Percentiles rank a stretch among this genome's conserved stretches.
These are phyloP conservation scores for Drosophila malerkotliana DNA, from an alignment of 1,140 invertebrate species.

Conservation along the genomic window DNA sequence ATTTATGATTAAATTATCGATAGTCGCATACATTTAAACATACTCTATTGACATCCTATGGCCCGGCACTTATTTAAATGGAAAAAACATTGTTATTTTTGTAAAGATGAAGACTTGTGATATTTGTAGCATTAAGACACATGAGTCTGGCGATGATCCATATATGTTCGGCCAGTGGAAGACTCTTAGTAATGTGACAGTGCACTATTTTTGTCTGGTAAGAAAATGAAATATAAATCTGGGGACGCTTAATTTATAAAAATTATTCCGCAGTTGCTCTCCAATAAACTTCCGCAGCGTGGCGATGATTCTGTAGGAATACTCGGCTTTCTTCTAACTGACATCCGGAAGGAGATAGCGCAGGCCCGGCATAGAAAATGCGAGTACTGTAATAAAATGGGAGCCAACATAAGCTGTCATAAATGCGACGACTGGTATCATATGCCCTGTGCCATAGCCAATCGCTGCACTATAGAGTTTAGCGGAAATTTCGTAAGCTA, in stretches of 20 bases:
- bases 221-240: background rate
- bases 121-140: constrained; percentile 4
- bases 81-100: background rate
- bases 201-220: constrained; percentile 77
- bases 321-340: constrained; percentile 62
- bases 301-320: constrained; percentile 66
- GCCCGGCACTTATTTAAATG: background rate
- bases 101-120: constrained; percentile 4
- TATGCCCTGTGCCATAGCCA: constrained; percentile 36
- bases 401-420: constrained; percentile 53
- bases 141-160: constrained; percentile 4
- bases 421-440: constrained; percentile 56
- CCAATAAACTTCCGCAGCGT: constrained; percentile 59
- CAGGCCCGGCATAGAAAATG: constrained; percentile 40
- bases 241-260: background rate
- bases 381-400: constrained; percentile 30
- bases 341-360: constrained; percentile 56
- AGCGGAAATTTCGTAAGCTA: constrained; percentile 39
- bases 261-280: constrained; percentile 50
- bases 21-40: background rate
- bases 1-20: background rate
- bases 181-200: constrained; percentile 39
- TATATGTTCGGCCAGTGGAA: constrained; percentile 67
- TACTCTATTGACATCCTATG: background rate
- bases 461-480: constrained; percentile 45